Evolutionary conservation across 2,797 vertebrate genomes (phyloP).

Genomic region (Xiphorhynchus erythropygius): DNA sequence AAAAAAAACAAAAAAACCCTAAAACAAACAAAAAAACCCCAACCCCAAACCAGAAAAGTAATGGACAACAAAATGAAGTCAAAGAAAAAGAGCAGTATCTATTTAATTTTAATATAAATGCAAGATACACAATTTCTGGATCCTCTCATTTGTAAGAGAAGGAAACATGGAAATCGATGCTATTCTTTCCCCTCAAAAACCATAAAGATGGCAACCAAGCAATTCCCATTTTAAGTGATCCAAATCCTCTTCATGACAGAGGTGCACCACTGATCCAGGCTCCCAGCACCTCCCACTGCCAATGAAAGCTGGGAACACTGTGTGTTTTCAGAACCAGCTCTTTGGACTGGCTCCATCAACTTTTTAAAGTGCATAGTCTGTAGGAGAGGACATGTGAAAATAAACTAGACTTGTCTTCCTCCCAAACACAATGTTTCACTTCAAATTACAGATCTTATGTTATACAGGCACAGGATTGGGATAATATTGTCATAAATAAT

Average conservation of each 20-base stretch:
- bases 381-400: background rate
- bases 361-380: background rate
- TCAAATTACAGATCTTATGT: background rate
- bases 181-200: background rate
- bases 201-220: background rate
- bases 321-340: background rate
- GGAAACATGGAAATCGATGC: background rate
- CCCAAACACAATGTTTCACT: background rate
- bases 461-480: background rate
- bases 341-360: background rate
- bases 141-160: background rate
- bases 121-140: background rate
- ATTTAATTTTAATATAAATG: slow-evolving; percentile 18
- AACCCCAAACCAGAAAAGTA: background rate
- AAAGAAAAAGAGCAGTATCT: background rate
- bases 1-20: too few species aligned
- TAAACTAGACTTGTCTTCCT: background rate
- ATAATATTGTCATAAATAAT: background rate
- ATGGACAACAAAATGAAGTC: background rate
- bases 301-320: background rate
- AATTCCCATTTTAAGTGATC: background rate
- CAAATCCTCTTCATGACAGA: background rate
- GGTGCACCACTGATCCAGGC: background rate
- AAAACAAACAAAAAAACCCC: background rate
- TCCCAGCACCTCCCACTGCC: background rate